Conservation (phyloP, 1,140 invertebrate genomes). For the Hycleus phaleratus region DNA sequence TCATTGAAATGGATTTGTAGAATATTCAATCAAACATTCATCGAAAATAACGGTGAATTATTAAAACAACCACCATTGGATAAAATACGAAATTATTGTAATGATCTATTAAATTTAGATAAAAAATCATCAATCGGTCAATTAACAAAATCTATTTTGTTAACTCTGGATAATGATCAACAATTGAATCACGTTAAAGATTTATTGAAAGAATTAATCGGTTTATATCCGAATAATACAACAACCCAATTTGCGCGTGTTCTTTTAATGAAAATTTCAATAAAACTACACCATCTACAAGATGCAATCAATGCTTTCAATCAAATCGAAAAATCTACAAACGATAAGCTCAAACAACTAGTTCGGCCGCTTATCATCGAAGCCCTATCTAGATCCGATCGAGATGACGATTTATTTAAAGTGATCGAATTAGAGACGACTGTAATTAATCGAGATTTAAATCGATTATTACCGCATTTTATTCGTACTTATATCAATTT, state of each 20-base stretch:
- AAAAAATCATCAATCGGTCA: conserved; percentile 50
- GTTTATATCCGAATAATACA: conserved; percentile 31
- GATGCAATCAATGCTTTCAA: conserved; percentile 47
- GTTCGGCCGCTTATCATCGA: conserved; percentile 37
- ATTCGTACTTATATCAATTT: conserved; percentile 31
- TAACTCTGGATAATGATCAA: conserved; percentile 49
- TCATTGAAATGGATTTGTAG: conserved; percentile 56
- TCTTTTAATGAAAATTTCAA: conserved; percentile 45
- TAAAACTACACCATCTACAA: conserved; percentile 50
- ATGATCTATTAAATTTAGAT: conserved; percentile 44
- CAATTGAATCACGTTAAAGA: conserved; percentile 38
- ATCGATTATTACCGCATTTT: conserved; percentile 10
- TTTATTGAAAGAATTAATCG: not conserved
- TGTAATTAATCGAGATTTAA: conserved; percentile 29
- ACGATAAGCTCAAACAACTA: conserved; percentile 28
- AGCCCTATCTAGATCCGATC: conserved; percentile 33
- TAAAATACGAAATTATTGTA: conserved; percentile 44
- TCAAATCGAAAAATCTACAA: conserved; percentile 34
- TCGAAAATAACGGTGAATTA: conserved; percentile 32
- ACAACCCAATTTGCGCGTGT: conserved; percentile 36
- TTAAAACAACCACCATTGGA: conserved; percentile 31
- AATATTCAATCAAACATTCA: conserved; percentile 46
- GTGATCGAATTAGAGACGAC: conserved; percentile 40
- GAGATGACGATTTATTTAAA: conserved; percentile 45
- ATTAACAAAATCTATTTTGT: conserved; percentile 52